These are phyloP conservation scores for Hecatera dysodea DNA, from an alignment of 2,888 invertebrate genomes.

Conservation along the genomic window DNA sequence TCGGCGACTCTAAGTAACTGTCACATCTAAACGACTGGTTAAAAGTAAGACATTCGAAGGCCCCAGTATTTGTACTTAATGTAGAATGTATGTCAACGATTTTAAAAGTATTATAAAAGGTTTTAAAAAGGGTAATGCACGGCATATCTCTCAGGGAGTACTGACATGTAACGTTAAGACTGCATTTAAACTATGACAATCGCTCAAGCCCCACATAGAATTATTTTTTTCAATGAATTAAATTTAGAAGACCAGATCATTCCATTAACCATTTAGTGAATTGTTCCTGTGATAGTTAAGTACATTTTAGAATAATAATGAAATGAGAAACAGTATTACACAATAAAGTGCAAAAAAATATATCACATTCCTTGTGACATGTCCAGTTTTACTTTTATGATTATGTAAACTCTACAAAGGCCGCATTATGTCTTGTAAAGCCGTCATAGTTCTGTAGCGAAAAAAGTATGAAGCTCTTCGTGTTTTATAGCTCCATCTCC, in stretches of 20 bases:
- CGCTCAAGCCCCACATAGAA: slow-evolving; percentile 67
- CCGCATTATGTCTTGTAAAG: background rate
- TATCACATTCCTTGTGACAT: slow-evolving; percentile 68
- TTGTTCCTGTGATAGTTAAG: slow-evolving; percentile 80
- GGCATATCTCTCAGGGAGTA: slow-evolving; percentile 55
- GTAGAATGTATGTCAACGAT: slow-evolving; percentile 34
- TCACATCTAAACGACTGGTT: slow-evolving; percentile 34
- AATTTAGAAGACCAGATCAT: slow-evolving; percentile 67
- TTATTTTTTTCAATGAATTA: slow-evolving; percentile 51
- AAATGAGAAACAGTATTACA: slow-evolving; percentile 69
- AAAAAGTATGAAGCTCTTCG: background rate
- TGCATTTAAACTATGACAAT: slow-evolving; percentile 60
- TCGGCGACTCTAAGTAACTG: slow-evolving; percentile 7
- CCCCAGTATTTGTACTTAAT: slow-evolving; percentile 58
- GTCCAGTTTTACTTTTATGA: slow-evolving; percentile 50
- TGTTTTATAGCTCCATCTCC: background rate
- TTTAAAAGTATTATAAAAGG: slow-evolving; percentile 51
- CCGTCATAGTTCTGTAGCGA: background rate
- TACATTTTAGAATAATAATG: slow-evolving; percentile 69
- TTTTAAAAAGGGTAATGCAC: slow-evolving; percentile 49
- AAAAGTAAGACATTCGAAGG: slow-evolving; percentile 13
- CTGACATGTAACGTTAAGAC: slow-evolving; percentile 65
- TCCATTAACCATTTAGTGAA: slow-evolving; percentile 71
- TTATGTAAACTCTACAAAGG: slow-evolving; percentile 23
- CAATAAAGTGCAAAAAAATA: slow-evolving; percentile 58